These are phyloP conservation scores for Lordiphosa clarofinis DNA, from an alignment of 1,140 invertebrate species.

Conservation along the genomic window DNA sequence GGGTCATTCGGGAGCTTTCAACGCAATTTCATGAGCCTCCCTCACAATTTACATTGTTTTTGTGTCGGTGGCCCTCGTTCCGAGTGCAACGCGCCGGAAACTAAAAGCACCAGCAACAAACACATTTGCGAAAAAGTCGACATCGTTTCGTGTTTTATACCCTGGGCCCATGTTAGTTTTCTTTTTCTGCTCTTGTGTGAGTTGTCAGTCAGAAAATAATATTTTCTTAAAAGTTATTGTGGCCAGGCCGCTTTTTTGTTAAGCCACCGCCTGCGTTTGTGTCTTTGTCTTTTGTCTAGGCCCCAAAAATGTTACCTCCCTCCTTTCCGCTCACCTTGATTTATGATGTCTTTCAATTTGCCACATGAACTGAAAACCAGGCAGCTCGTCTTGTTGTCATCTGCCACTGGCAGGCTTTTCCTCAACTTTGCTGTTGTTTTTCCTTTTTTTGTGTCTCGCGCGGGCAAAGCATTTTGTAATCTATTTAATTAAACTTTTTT, in stretches of 20 bases:
- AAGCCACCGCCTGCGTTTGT: slow-evolving; percentile 14
- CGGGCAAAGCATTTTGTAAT: slow-evolving; percentile 70
- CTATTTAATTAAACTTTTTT: slow-evolving; percentile 71
- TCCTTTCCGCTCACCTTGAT: slow-evolving; percentile 37
- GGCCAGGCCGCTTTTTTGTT: slow-evolving; percentile 19
- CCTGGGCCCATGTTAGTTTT: slow-evolving; percentile 22
- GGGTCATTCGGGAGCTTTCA: slow-evolving; percentile 72
- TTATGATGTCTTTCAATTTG: slow-evolving; percentile 74
- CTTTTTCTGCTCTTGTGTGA: slow-evolving; percentile 4
- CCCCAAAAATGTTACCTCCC: background rate
- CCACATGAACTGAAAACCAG: slow-evolving; percentile 44
- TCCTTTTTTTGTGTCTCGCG: slow-evolving; percentile 49
- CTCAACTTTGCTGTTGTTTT: slow-evolving; percentile 40
- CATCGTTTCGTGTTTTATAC: slow-evolving; percentile 29
- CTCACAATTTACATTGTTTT: slow-evolving; percentile 62
- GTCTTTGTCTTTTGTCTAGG: slow-evolving; percentile 51
- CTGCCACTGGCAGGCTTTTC: slow-evolving; percentile 31
- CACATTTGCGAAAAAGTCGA: slow-evolving; percentile 22
- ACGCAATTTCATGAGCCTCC: slow-evolving; percentile 62
- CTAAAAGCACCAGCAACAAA: slow-evolving; percentile 36
- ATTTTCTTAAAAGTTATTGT: slow-evolving; percentile 58
- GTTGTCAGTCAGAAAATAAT: slow-evolving; percentile 13
- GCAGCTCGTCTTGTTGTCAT: slow-evolving; percentile 39
- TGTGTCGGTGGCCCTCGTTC: slow-evolving; percentile 49
- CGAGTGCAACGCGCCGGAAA: slow-evolving; percentile 62